Evolutionary conservation across 2,113 vertebrate species (phyloP).

Genomic region (Microtus montanus): DNA sequence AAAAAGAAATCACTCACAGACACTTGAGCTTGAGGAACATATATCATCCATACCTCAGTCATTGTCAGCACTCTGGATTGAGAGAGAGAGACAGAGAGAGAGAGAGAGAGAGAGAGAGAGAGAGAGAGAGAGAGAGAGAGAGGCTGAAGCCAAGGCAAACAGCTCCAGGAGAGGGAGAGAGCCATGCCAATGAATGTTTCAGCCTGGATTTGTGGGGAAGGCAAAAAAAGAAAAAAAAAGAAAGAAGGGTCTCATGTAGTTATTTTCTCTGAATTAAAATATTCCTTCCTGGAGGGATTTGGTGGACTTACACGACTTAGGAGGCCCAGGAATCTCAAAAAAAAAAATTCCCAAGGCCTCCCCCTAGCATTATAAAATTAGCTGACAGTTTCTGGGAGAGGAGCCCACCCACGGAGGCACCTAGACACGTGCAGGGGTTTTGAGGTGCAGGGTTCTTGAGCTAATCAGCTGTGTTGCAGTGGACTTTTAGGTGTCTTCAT

Average conservation of each 20-base stretch:
- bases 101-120: too few relatives aligned
- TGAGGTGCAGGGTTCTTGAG: neutral
- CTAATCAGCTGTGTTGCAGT: neutral
- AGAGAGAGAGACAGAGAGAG: too few relatives aligned
- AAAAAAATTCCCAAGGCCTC: too few relatives aligned
- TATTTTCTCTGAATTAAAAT: neutral
- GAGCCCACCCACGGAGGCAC: neutral
- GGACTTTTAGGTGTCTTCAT: neutral
- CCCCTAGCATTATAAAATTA: neutral
- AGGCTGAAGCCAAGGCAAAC: neutral
- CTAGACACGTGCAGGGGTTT: neutral
- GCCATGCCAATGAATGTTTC: too few relatives aligned
- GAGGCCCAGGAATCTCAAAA: neutral
- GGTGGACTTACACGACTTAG: neutral
- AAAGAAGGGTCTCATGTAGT: neutral
- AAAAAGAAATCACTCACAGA: neutral
- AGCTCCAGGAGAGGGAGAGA: neutral
- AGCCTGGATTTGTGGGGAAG: rapidly evolving
- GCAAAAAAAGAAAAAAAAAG: too few relatives aligned
- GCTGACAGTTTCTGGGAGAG: too few relatives aligned
- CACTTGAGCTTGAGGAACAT: neutral
- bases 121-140: neutral
- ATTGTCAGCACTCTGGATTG: neutral
- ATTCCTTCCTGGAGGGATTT: neutral
- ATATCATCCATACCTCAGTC: too few relatives aligned